These are phyloP conservation scores for Montipora foliosa DNA, from an alignment of 64 coral and sea anemone genomes.

Conservation along the genomic window DNA sequence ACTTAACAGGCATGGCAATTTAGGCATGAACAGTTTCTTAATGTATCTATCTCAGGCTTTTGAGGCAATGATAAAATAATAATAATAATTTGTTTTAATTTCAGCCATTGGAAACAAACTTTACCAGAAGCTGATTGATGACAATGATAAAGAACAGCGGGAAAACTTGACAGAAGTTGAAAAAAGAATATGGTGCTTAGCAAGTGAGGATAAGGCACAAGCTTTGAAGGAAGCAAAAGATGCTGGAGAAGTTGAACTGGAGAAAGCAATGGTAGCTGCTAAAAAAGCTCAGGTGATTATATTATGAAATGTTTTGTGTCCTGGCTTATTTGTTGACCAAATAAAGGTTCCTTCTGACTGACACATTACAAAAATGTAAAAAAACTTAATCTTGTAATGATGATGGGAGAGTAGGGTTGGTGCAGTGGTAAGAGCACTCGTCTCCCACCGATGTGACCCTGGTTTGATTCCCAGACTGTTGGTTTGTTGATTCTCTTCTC, in stretches of 20 bases:
- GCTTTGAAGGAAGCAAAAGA: slow-evolving; percentile 89
- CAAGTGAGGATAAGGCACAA: slow-evolving; percentile 82
- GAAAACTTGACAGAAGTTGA: slow-evolving; percentile 79
- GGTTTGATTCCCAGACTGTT: no score
- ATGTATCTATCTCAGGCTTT: no score
- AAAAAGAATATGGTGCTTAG: slow-evolving; percentile 43
- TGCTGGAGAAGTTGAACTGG: slow-evolving; percentile 81
- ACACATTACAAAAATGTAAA: no score
- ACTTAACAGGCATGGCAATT: no score
- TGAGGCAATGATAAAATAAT: neutral
- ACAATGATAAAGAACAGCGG: slow-evolving; percentile 69
- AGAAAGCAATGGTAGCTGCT: slow-evolving; percentile 80
- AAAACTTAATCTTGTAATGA: no score
- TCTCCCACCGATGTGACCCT: no score
- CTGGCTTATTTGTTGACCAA: neutral
- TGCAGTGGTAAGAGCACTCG: no score
- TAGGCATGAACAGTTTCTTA: no score
- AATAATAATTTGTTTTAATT: slow-evolving; percentile 7
- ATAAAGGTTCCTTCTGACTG: neutral
- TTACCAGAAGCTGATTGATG: slow-evolving; percentile 81
- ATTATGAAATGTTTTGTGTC: neutral
- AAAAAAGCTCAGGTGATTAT: slow-evolving; percentile 87
- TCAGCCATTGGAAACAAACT: slow-evolving; percentile 89
- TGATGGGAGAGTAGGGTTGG: no score
- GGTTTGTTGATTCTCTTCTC: no score